These are phyloP conservation scores for Oreochromis grahami DNA, from an alignment of 2,797 vertebrate species.

Conservation along the genomic window DNA sequence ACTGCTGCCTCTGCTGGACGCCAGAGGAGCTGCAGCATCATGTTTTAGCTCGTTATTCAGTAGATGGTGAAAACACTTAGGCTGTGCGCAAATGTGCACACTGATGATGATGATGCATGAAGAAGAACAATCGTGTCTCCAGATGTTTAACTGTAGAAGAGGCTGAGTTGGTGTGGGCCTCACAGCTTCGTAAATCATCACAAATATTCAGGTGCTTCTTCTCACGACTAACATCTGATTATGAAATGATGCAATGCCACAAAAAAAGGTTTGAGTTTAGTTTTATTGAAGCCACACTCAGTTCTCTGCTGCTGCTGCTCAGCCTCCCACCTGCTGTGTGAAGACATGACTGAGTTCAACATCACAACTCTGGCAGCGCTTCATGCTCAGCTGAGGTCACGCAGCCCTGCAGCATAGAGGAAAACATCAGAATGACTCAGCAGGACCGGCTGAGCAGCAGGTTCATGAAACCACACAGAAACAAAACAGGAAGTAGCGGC, in stretches of 20 bases:
- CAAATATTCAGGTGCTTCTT: neutral
- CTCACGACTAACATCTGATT: neutral
- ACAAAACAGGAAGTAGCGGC: neutral
- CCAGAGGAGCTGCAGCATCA: neutral
- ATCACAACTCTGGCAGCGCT: slow-evolving; percentile 20
- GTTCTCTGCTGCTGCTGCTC: slow-evolving; percentile 8
- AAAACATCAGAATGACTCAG: neutral
- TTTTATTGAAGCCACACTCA: slow-evolving; percentile 50
- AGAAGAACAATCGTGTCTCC: neutral
- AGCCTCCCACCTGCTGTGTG: slow-evolving; percentile 17
- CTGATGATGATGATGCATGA: neutral
- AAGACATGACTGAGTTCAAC: neutral
- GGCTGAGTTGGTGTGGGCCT: neutral
- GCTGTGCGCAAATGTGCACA: neutral
- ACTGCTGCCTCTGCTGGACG: neutral
- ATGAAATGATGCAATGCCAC: neutral
- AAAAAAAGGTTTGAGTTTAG: neutral
- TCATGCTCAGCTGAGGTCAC: neutral
- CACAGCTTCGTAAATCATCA: neutral
- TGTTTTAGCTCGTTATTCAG: neutral
- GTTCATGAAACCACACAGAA: neutral
- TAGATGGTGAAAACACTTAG: neutral
- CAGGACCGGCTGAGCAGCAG: neutral
- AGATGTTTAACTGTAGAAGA: neutral
- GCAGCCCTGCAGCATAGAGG: neutral